These are phyloP conservation scores for Pheosia gnoma DNA, from an alignment of 2,888 invertebrate genomes.

Conservation along the genomic window DNA sequence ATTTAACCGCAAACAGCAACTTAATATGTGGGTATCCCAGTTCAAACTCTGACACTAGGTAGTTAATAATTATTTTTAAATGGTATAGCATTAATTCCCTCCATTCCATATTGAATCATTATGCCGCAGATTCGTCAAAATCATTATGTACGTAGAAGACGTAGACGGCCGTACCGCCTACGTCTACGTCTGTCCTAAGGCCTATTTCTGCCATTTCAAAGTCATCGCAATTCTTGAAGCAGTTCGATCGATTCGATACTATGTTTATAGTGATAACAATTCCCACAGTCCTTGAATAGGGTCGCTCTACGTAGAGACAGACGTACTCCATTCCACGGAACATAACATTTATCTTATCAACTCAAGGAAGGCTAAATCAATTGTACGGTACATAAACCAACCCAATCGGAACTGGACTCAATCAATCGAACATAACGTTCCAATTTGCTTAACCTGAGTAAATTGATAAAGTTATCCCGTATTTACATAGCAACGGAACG, in stretches of 20 bases:
- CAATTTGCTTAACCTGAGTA: not conserved
- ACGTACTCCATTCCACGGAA: slow-evolving; percentile 15
- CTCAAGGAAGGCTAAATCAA: slow-evolving; percentile 10
- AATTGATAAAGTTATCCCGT: not conserved
- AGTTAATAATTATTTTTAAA: no score
- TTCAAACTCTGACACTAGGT: no score
- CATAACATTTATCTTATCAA: slow-evolving; percentile 25
- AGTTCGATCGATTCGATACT: not conserved
- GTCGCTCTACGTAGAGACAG: not conserved
- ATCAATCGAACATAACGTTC: slow-evolving; percentile 1
- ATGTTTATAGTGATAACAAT: not conserved
- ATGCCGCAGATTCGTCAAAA: no score
- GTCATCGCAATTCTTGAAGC: no score
- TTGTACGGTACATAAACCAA: slow-evolving; percentile 1
- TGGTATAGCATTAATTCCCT: no score
- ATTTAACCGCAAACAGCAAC: no score
- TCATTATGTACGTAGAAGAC: no score
- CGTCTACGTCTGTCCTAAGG: no score
- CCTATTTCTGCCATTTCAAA: no score
- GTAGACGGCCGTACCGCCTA: no score
- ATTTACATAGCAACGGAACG: slow-evolving; percentile 11
- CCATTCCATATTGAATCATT: no score
- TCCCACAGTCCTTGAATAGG: slow-evolving; percentile 3
- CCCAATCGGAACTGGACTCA: not conserved
- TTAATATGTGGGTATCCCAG: no score